phyloP scores from a whole-genome alignment of 2,888 invertebrate species.

The Aplocera efformata region DNA sequence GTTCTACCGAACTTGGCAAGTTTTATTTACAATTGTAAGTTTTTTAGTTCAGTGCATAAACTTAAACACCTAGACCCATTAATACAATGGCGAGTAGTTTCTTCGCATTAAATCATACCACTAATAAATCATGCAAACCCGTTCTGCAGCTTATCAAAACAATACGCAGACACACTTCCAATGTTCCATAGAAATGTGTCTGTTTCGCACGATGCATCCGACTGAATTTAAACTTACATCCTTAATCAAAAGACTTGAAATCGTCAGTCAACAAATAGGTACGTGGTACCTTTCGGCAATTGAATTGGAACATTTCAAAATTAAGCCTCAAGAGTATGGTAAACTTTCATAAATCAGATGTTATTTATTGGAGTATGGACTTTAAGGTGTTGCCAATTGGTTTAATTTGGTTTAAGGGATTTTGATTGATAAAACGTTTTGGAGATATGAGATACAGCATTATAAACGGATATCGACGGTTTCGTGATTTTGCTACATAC shows the following conservation, averaged over 20 bases:
- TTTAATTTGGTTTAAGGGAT: conserved; percentile 63
- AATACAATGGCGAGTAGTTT: conserved; percentile 74
- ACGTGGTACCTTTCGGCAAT: conserved; percentile 46
- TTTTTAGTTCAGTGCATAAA: no score
- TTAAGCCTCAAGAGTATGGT: conserved; percentile 78
- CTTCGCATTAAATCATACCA: conserved; percentile 80
- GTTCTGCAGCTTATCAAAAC: conserved; percentile 81
- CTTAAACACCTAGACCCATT: no score
- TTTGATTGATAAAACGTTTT: conserved; percentile 55
- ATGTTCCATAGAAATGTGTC: conserved; percentile 31
- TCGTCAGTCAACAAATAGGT: conserved; percentile 40
- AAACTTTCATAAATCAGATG: conserved; percentile 78
- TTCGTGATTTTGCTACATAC: conserved; percentile 52
- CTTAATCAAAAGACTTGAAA: conserved; percentile 51
- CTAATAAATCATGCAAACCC: conserved; percentile 78
- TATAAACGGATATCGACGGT: conserved; percentile 62
- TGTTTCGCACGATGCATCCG: conserved; percentile 11
- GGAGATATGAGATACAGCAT: conserved; percentile 44
- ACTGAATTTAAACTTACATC: conserved; percentile 46
- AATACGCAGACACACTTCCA: conserved; percentile 80
- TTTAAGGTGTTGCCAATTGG: conserved; percentile 74
- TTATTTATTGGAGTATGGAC: conserved; percentile 77
- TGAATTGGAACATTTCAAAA: conserved; percentile 68
- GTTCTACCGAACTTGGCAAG: no score
- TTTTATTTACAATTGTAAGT: no score